Conservation (phyloP, 1,140 invertebrate genomes). For the Drosophila subobscura region DNA sequence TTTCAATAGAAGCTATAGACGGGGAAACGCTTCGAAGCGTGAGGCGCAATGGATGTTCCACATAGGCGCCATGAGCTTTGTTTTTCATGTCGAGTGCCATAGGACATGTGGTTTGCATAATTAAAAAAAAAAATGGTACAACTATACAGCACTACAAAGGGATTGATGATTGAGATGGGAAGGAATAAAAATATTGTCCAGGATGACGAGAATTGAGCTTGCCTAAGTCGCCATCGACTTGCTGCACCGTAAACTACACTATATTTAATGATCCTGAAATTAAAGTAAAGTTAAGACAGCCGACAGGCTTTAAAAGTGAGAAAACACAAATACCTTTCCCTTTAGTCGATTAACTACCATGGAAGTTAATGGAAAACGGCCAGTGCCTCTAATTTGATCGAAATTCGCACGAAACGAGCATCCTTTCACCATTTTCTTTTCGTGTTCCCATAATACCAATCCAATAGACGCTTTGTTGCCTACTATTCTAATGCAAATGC, state of each 20-base stretch:
- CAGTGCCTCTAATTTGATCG: constrained; percentile 51
- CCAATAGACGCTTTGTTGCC: constrained; percentile 27
- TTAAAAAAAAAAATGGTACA: constrained; percentile 34
- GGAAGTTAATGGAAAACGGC: constrained; percentile 20
- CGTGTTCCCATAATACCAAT: constrained; percentile 9
- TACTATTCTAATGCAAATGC: constrained; percentile 77
- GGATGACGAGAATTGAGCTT: not conserved
- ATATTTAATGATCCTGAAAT: too few relatives aligned
- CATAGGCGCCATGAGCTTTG: constrained; percentile 36
- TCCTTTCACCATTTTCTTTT: constrained; percentile 54
- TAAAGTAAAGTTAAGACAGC: too few relatives aligned
- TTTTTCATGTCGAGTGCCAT: constrained; percentile 26
- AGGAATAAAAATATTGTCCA: not conserved
- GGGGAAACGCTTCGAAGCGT: not conserved
- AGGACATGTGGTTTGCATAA: constrained; percentile 64
- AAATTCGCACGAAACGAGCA: constrained; percentile 64
- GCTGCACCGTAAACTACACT: not conserved
- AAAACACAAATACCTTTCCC: constrained; percentile 58
- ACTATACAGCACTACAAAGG: constrained; percentile 9
- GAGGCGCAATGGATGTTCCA: constrained; percentile 14
- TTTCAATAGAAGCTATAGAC: constrained; percentile 45
- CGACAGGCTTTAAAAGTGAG: not conserved
- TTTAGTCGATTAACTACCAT: constrained; percentile 24
- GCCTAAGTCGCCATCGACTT: not conserved
- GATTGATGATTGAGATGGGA: too few relatives aligned